Conservation (phyloP, 2,113 vertebrate genomes). For the Vulpes vulpes region DNA sequence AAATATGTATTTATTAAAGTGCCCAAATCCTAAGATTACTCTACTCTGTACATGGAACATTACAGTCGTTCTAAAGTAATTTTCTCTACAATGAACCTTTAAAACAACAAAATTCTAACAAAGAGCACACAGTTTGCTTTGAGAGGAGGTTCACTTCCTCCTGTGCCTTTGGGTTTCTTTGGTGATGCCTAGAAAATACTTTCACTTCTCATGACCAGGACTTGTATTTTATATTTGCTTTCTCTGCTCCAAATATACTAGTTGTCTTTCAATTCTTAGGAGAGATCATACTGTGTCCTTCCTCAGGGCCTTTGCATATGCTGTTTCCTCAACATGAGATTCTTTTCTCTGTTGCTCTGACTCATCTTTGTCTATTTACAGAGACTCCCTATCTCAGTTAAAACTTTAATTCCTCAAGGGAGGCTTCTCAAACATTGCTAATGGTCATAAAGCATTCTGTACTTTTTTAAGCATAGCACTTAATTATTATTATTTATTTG, state of each 20-base stretch:
- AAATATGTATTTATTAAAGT: background rate
- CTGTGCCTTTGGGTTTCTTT: background rate
- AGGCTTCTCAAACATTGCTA: background rate
- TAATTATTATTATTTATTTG: slow-evolving; percentile 3
- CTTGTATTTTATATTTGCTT: background rate
- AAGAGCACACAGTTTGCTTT: background rate
- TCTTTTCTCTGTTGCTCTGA: background rate
- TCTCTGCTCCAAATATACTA: background rate
- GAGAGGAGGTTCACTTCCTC: background rate
- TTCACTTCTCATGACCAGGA: background rate
- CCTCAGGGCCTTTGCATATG: background rate
- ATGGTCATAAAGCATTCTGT: background rate
- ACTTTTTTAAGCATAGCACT: background rate
- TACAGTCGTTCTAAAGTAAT: background rate
- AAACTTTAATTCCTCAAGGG: background rate
- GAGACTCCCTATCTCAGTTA: background rate
- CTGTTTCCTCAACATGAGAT: background rate
- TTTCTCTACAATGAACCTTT: background rate
- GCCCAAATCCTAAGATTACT: background rate
- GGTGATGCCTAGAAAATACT: background rate
- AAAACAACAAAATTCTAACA: slow-evolving; percentile 34
- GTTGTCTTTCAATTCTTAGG: background rate
- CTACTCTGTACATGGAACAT: background rate
- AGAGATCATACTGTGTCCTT: background rate
- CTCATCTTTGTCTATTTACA: background rate